These are phyloP conservation scores for Casuarius casuarius DNA, from an alignment of 2,113 vertebrate species.

Conservation along the genomic window DNA sequence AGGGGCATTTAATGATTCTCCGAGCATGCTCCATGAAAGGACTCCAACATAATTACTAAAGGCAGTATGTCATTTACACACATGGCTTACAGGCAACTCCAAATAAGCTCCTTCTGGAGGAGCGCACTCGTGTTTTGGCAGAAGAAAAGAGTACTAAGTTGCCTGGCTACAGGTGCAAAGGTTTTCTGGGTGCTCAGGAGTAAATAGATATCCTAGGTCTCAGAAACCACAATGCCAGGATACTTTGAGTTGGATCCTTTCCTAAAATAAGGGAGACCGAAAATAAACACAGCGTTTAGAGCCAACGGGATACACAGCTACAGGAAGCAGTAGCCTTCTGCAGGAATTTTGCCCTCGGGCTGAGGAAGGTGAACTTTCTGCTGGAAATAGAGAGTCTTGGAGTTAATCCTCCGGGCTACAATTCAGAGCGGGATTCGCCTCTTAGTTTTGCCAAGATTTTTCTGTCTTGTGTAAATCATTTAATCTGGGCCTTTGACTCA, in stretches of 20 bases:
- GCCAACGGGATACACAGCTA: background rate
- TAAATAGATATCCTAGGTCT: constrained; percentile 15
- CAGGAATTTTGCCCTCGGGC: constrained; percentile 55
- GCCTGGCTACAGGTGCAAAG: constrained; percentile 60
- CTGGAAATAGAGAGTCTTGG: constrained; percentile 47
- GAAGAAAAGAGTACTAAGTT: constrained; percentile 37
- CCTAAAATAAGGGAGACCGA: background rate
- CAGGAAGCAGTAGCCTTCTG: constrained; percentile 38
- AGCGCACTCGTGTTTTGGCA: constrained; percentile 8
- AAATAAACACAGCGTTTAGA: background rate
- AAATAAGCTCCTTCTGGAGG: constrained; percentile 47
- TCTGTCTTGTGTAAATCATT: background rate
- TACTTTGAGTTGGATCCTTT: background rate
- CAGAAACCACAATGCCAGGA: background rate
- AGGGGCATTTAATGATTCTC: constrained; percentile 1
- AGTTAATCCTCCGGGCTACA: constrained; percentile 31
- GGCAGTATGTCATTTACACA: constrained; percentile 51
- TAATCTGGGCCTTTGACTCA: background rate
- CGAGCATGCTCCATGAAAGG: constrained; percentile 50
- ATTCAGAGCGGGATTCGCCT: constrained; percentile 43
- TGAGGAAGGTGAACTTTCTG: background rate
- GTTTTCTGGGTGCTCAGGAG: constrained; percentile 33
- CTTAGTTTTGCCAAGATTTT: background rate
- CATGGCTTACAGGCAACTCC: constrained; percentile 57
- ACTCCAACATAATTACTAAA: constrained; percentile 39